A percentile compares a stretch with the other conserved stretches of the same genome.
Conservation (phyloP, 1,140 invertebrate species). For the Lepidurus couesii region DNA sequence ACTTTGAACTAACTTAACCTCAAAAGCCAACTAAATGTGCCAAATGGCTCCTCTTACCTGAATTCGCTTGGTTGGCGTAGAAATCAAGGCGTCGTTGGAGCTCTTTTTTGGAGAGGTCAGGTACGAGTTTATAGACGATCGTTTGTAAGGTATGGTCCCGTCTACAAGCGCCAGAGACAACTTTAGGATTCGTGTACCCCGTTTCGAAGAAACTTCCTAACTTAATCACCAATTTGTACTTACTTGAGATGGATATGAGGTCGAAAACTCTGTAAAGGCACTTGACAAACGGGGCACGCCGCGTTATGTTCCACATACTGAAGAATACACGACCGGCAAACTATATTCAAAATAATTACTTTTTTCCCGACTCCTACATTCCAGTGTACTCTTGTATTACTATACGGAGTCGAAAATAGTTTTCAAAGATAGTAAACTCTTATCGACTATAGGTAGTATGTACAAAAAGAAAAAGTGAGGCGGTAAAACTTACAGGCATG, state of each 20-base stretch:
- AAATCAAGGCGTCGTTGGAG: conserved; percentile 77
- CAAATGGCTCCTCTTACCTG: conserved; percentile 39
- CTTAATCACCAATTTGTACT: neutral
- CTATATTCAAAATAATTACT: conserved; percentile 40
- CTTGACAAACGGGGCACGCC: conserved; percentile 49
- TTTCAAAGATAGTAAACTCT: neutral
- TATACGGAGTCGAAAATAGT: neutral
- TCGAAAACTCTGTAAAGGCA: conserved; percentile 50
- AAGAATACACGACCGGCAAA: conserved; percentile 52
- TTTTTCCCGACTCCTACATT: neutral
- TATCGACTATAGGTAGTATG: neutral
- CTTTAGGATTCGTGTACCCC: too few species aligned
- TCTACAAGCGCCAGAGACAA: conserved; percentile 46
- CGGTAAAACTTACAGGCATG: conserved; percentile 73
- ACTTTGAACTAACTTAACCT: too few species aligned
- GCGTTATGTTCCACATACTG: conserved; percentile 50
- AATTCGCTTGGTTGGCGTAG: conserved; percentile 69
- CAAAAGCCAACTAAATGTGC: neutral
- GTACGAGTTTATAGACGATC: conserved; percentile 93
- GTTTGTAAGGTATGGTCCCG: conserved; percentile 88
- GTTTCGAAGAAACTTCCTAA: too few species aligned
- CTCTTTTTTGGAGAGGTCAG: conserved; percentile 81
- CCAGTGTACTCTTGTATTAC: neutral
- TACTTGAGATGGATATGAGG: conserved; percentile 48
- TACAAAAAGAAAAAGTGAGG: neutral